These are phyloP conservation scores for Gymnopithys bicolor DNA, from an alignment of 2,797 vertebrate genomes.

Conservation along the genomic window DNA sequence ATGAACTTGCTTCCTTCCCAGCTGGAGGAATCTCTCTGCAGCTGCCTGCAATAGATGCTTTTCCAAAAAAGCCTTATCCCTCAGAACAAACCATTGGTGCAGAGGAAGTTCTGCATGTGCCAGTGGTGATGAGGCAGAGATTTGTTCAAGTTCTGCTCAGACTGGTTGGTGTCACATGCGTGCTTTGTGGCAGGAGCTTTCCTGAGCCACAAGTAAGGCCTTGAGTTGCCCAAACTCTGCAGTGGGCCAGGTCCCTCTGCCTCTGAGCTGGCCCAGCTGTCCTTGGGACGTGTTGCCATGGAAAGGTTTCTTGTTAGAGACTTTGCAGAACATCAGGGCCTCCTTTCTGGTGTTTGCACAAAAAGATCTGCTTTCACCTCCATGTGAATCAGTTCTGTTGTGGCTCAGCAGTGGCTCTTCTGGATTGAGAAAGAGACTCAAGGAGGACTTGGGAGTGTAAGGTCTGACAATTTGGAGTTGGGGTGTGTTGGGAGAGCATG, in stretches of 20 bases:
- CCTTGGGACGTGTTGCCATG: accelerated
- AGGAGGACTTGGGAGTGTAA: background rate
- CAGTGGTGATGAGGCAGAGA: background rate
- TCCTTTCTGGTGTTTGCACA: background rate
- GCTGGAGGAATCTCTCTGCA: background rate
- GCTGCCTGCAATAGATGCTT: background rate
- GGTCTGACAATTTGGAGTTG: background rate
- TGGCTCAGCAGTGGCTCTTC: background rate
- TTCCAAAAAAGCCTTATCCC: slow-evolving; percentile 26
- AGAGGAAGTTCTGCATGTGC: background rate
- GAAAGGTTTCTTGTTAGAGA: background rate
- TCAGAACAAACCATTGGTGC: background rate
- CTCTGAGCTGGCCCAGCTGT: background rate
- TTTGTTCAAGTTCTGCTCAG: background rate
- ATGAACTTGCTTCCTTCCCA: slow-evolving; percentile 12
- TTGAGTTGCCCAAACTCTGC: background rate
- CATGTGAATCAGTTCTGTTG: background rate
- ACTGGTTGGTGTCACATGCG: background rate
- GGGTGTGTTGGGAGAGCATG: background rate
- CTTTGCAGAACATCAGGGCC: background rate
- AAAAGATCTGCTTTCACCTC: background rate
- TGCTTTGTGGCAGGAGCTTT: background rate
- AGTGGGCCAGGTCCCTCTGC: background rate
- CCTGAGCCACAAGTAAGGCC: background rate
- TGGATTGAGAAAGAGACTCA: background rate